A percentile compares a stretch with the other conserved stretches of the same genome.
Conservation (phyloP, 35 echinoderm and acorn worm genomes). For the Lytechinus variegatus region DNA sequence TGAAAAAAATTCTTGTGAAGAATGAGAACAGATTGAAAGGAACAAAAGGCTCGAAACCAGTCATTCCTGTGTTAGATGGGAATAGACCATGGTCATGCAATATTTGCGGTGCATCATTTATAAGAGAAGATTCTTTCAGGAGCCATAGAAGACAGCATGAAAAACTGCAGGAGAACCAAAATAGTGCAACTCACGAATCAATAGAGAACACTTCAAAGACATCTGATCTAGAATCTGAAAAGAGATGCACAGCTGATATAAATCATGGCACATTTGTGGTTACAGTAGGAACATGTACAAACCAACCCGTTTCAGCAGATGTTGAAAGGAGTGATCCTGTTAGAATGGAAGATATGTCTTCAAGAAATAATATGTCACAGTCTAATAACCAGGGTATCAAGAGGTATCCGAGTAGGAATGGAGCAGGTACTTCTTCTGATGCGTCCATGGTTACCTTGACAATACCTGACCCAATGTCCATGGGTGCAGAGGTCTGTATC, state of each 20-base stretch:
- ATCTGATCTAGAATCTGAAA: not conserved
- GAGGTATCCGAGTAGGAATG: not conserved
- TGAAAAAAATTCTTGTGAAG: not conserved
- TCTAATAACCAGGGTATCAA: not conserved
- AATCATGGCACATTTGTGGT: not conserved
- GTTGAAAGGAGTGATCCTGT: not conserved
- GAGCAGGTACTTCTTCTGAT: not conserved
- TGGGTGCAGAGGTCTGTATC: not conserved
- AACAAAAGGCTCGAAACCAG: not conserved
- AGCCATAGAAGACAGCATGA: constrained; percentile 65
- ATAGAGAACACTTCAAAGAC: constrained; percentile 17
- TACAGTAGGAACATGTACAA: not conserved
- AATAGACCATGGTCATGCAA: constrained; percentile 68
- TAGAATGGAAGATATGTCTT: not conserved
- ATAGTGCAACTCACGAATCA: constrained; percentile 33
- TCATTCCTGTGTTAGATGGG: constrained; percentile 8
- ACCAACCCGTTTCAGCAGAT: not conserved
- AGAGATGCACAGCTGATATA: not conserved
- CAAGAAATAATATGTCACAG: not conserved
- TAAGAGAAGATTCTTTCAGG: constrained; percentile 51
- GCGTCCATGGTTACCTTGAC: not conserved
- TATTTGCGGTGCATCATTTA: constrained; percentile 51
- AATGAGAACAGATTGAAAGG: not conserved
- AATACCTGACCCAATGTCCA: not conserved
- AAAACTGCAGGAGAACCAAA: not conserved